Percentiles rank a stretch among this genome's conserved stretches.
Evolutionary conservation across 92 coral and sea anemone genomes (phyloP).

Genomic region (Actinostola sp.): DNA sequence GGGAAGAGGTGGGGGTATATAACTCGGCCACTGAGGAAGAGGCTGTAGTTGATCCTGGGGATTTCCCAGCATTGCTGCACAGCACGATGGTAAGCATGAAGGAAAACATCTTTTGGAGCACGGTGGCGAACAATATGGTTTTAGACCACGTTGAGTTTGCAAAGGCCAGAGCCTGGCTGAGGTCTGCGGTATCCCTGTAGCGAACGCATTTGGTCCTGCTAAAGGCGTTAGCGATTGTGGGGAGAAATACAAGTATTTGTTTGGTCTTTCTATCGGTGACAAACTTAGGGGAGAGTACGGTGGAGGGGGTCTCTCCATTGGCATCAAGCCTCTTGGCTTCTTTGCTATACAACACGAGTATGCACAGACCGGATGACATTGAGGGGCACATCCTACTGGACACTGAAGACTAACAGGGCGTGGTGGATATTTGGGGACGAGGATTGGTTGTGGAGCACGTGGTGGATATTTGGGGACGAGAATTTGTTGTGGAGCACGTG

Average conservation of each 20-base stretch:
- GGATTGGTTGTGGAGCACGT: not conserved
- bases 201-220: not conserved
- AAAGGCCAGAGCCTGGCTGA: slow-evolving; percentile 4
- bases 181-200: not conserved
- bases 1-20: slow-evolving; percentile 3
- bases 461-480: not conserved
- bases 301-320: no score
- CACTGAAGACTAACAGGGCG: slow-evolving; percentile 2
- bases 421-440: not conserved
- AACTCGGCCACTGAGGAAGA: no score
- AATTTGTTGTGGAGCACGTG: not conserved
- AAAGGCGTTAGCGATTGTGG: no score
- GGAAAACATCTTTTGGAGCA: slow-evolving; percentile 18
- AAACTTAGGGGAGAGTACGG: no score
- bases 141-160: not conserved
- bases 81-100: slow-evolving; percentile 13
- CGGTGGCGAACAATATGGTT: not conserved
- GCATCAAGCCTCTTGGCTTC: no score
- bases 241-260: no score
- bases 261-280: no score
- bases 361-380: slow-evolving; percentile 12
- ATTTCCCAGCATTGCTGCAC: not conserved
- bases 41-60: no score
- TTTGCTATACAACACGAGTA: slow-evolving; percentile 17
- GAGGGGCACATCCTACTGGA: slow-evolving; percentile 13